Evolutionary conservation across 2,888 invertebrate genomes (phyloP), one percentile per base, ranked within the genome.

Genomic region (Diarsia mendica): DNA sequence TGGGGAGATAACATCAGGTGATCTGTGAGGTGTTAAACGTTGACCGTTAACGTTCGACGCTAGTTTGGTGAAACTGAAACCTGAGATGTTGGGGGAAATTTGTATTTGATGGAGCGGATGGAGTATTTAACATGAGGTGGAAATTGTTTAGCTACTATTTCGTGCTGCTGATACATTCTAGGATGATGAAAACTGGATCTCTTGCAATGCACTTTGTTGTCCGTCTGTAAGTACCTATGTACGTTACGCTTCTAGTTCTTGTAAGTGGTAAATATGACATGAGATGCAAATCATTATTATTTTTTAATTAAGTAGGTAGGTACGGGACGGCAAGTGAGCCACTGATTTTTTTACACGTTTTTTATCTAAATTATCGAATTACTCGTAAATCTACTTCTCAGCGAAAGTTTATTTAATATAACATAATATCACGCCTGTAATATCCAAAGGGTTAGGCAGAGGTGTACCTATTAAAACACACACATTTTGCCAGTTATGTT

Each of bases 51-150:
- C 13, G 53, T 58, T 58, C 15, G n/a, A 46, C 18, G 15, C 18
- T 23, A 61, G 46, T 75, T 66, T 15, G n/a, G 51, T 60, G 65
- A 20, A 51, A 66, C 18, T 51, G 60, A 49, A 46, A 66, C 15
- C 11, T 9, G 28, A 28, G n/a, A n/a, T 11, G 46, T 23, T 48
- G 46, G 15, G 23, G 48, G 20, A 28, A 28, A 28, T 39, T 39
- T 39, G 39, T 39, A 39, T 5, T 39, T 39, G 39, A 39, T 39
- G 39, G 39, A 39, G 39, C 39, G 8, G 15, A 28, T 18, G 28
- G 28, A 33, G n/a, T 55, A 18, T 18, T 9, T 18, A 28, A 33
- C 13, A 33, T 23, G 15, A 58, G 18, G 28, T 58, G 9, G 18
- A 23, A 51, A 53, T 5, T 44, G 39, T n/a, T 23, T 48, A 48